Conservation (phyloP, 2,113 vertebrate species). For the Nibea albiflora region DNA sequence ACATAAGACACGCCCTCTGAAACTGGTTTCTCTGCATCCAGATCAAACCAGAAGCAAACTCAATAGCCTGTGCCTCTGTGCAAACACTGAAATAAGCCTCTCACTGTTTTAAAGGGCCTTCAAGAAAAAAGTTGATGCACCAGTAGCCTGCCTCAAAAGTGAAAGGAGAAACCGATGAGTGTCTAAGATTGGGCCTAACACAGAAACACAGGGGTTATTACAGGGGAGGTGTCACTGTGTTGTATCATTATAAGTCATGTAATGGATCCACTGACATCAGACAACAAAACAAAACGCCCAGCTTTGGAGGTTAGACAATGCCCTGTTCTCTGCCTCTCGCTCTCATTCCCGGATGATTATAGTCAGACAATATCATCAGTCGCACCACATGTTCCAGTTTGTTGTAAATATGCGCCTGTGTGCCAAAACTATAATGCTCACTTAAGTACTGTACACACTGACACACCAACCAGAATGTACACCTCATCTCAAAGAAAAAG, state of each 20-base stretch:
- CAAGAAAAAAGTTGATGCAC: neutral
- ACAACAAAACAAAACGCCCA: slow-evolving; percentile 50
- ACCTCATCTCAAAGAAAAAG: neutral
- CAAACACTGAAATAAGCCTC: slow-evolving; percentile 27
- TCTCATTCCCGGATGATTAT: slow-evolving; percentile 31
- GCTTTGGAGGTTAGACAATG: slow-evolving; percentile 36
- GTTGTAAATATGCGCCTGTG: slow-evolving; percentile 28
- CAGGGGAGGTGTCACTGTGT: slow-evolving; percentile 32
- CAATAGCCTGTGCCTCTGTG: slow-evolving; percentile 11
- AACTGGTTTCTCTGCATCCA: slow-evolving; percentile 79
- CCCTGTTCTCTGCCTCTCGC: slow-evolving; percentile 18
- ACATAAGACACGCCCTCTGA: slow-evolving; percentile 59
- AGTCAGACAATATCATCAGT: slow-evolving; percentile 39
- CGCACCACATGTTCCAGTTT: slow-evolving; percentile 28
- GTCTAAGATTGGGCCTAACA: slow-evolving; percentile 2
- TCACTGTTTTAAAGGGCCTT: slow-evolving; percentile 10
- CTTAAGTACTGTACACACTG: slow-evolving; percentile 11
- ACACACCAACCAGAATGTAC: slow-evolving; percentile 5
- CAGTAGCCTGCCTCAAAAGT: slow-evolving; percentile 5
- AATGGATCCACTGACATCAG: slow-evolving; percentile 52
- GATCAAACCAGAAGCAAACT: slow-evolving; percentile 41
- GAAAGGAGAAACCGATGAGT: slow-evolving; percentile 9
- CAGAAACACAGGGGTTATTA: slow-evolving; percentile 35
- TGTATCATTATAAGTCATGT: slow-evolving; percentile 49
- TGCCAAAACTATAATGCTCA: slow-evolving; percentile 10